Evolutionary conservation across 2,797 vertebrate genomes (phyloP).

Genomic region (Enteromius treurensis): DNA sequence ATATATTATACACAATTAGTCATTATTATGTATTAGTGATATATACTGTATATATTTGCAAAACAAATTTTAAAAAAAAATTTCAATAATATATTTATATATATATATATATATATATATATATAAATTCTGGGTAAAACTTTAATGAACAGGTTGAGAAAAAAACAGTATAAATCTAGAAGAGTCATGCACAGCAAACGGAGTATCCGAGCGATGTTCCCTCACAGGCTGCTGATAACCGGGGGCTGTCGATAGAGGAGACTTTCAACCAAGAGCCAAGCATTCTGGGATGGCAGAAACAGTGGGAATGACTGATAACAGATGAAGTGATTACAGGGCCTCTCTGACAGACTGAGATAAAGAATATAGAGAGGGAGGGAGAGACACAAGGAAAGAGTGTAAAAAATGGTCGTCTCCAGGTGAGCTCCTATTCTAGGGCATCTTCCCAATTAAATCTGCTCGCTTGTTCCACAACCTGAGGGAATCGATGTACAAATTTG

Average conservation of each 20-base stretch:
- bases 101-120: no score
- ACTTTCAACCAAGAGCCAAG: conserved; percentile 50
- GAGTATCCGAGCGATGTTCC: conserved; percentile 13
- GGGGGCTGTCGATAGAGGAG: conserved; percentile 31
- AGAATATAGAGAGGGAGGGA: conserved; percentile 29
- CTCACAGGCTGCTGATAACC: conserved; percentile 39
- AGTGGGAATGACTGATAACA: conserved; percentile 51
- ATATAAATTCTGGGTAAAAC: not conserved
- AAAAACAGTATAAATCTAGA: not conserved
- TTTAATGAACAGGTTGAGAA: not conserved
- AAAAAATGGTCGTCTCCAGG: conserved; percentile 19
- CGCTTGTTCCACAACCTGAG: conserved; percentile 33
- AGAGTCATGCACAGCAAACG: not conserved
- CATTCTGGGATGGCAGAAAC: conserved; percentile 53
- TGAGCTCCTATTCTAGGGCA: conserved; percentile 36
- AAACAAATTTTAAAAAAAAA: no score
- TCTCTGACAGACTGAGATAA: conserved; percentile 46
- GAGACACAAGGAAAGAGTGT: conserved; percentile 19
- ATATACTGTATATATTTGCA: no score
- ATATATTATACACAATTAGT: no score
- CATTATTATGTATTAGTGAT: no score
- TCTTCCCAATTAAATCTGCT: conserved; percentile 45
- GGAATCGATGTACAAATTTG: conserved; percentile 49
- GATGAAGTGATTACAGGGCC: conserved; percentile 48
- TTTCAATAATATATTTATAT: no score